Base-by-base conservation (phyloP, 2,888 invertebrate species). In the Metacarcinus magister region DNA sequence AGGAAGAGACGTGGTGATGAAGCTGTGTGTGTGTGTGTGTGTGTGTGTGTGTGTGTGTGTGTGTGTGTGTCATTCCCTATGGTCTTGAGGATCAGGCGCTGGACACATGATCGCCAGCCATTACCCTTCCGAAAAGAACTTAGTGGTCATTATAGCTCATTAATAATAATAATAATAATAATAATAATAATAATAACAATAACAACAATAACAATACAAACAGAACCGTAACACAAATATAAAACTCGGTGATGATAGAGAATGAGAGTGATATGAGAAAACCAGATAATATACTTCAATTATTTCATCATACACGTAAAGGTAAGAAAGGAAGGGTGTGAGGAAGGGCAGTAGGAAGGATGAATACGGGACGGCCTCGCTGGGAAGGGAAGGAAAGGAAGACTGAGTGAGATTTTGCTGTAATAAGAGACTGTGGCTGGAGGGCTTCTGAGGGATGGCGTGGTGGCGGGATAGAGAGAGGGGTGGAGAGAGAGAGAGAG, bases 401-500 rank as follows among this genome's bases (percentile, higher is more conserved):
- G 67, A 67, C n/a, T n/a, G 67, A 67, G 16, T 67, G 54, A 67
- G n/a, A 67, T 67, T n/a, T 67, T 23, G 67, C 7, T 67, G 82
- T 82, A 82, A 82, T 82, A 82, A 82, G 82, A 82, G 82, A 82
- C 32, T 82, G 82, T 4, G 32, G 32, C 32, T 82, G 82, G 10
- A 82, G 82, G 82, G 82, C 82, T 82, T 82, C 82, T 32, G 5
- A 32, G 32, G 28, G 75, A 23, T 19, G 60, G 60, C 23, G 60
- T 60, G 60, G 60, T 13, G 60, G 60, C 46, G 46, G 60, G 60
- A 28, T 10, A n/a, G 28, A 28, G 75, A 75, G 75, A 75, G 75
- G 28, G 75, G n/a, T n/a, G 28, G 75, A 75, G 75, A 75, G 75
- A 28, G 75, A 75, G 75, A 75, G 75, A 75, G 75, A 75, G 75